Percentiles rank a stretch among this genome's conserved stretches.
Conservation (phyloP, 2,797 vertebrate species). For the Falco novaeseelandiae region DNA sequence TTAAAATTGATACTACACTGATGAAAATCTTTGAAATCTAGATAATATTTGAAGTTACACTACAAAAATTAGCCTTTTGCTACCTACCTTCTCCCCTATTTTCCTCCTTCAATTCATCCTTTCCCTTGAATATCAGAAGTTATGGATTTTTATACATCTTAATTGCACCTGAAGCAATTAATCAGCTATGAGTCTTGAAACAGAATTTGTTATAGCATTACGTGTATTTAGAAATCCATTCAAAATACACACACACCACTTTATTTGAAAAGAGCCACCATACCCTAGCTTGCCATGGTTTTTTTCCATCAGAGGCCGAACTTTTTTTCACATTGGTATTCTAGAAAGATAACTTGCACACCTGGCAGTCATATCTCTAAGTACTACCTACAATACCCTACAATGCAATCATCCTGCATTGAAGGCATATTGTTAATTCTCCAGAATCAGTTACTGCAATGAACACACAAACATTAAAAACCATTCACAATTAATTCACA, state of each 20-base stretch:
- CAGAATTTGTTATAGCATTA: background rate
- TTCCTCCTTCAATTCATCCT: background rate
- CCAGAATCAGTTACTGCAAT: background rate
- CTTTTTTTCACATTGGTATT: background rate
- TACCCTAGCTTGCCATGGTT: background rate
- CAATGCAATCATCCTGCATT: background rate
- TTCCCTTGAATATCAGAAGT: background rate
- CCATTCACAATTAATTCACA: background rate
- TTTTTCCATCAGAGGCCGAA: background rate
- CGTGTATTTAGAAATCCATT: fast-evolving
- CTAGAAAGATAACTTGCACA: background rate
- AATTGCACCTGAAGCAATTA: background rate
- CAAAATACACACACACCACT: background rate
- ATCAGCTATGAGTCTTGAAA: background rate
- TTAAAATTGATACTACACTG: background rate
- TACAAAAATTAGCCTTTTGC: background rate
- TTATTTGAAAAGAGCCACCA: background rate
- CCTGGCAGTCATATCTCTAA: background rate
- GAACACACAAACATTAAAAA: background rate
- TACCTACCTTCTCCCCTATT: background rate
- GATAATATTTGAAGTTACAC: background rate
- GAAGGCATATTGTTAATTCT: background rate
- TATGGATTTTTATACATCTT: background rate
- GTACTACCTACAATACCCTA: background rate
- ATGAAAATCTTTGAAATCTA: constrained; percentile 28